These are phyloP conservation scores for Emesis russula DNA, from an alignment of 2,888 invertebrate species.

Conservation along the genomic window DNA sequence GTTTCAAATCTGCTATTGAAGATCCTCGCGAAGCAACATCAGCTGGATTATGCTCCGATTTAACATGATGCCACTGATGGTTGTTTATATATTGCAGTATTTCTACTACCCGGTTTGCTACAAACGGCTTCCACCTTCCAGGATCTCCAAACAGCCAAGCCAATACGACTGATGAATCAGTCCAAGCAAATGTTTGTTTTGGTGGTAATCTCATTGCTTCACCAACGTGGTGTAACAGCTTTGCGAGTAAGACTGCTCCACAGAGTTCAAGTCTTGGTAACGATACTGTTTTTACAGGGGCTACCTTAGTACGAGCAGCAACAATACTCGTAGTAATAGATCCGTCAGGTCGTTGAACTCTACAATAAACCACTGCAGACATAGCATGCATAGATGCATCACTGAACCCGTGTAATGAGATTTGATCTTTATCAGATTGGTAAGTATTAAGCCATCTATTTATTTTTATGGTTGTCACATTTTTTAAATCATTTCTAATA, in stretches of 20 bases:
- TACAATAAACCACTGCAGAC: conserved; percentile 44
- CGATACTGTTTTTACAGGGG: conserved; percentile 42
- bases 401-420: conserved; percentile 23
- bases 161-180: neutral
- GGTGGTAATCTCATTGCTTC: conserved; percentile 59
- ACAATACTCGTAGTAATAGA: conserved; percentile 16
- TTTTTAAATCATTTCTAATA: neutral
- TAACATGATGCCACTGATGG: neutral
- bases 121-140: neutral
- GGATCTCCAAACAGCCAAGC: neutral
- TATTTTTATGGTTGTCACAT: too few species aligned
- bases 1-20: neutral
- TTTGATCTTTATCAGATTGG: too few species aligned
- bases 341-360: conserved; percentile 36
- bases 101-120: neutral
- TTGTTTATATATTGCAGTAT: neutral
- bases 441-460: too few species aligned
- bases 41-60: neutral
- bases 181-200: neutral
- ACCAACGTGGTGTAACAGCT: conserved; percentile 48
- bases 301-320: conserved; percentile 43
- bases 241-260: conserved; percentile 53
- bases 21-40: neutral
- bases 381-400: conserved; percentile 55
- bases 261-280: conserved; percentile 55